phyloP scores from a whole-genome alignment of 2,113 vertebrate species.

The Argyrosomus japonicus region DNA sequence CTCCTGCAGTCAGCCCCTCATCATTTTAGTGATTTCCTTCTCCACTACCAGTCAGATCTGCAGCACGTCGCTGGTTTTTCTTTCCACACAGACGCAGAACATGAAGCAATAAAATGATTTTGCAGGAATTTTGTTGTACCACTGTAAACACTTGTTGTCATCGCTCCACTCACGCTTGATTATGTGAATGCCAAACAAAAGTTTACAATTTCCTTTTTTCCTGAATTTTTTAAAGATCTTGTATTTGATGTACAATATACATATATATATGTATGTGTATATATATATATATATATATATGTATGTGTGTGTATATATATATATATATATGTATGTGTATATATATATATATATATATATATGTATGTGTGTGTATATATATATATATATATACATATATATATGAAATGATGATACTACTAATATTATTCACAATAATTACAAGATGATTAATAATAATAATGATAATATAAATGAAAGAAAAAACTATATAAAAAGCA shows the following conservation, averaged over 20 bases:
- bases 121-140: slow-evolving; percentile 87
- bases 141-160: slow-evolving; percentile 86
- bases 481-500: slow-evolving; percentile 90
- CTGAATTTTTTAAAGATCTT: slow-evolving; percentile 93
- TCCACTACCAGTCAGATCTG: slow-evolving; percentile 70
- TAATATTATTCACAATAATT: slow-evolving; percentile 83
- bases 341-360: slow-evolving; percentile 34
- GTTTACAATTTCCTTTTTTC: slow-evolving; percentile 98
- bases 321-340: slow-evolving; percentile 46
- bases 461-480: slow-evolving; percentile 78
- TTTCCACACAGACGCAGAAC: slow-evolving; percentile 88
- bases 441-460: slow-evolving; percentile 81
- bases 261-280: slow-evolving; percentile 5
- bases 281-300: slow-evolving; percentile 60
- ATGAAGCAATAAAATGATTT: slow-evolving; percentile 98
- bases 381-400: slow-evolving; percentile 60
- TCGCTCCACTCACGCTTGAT: slow-evolving; percentile 89
- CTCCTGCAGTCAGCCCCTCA: slow-evolving; percentile 64
- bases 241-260: slow-evolving; percentile 91
- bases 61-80: slow-evolving; percentile 53
- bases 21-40: slow-evolving; percentile 56
- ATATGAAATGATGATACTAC: slow-evolving; percentile 84
- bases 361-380: not conserved
- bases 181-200: slow-evolving; percentile 99
- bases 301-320: not conserved